A percentile compares a stretch with the other conserved stretches of the same genome.
phyloP scores from a whole-genome alignment of 2,113 vertebrate genomes.

The Xenopus borealis region DNA sequence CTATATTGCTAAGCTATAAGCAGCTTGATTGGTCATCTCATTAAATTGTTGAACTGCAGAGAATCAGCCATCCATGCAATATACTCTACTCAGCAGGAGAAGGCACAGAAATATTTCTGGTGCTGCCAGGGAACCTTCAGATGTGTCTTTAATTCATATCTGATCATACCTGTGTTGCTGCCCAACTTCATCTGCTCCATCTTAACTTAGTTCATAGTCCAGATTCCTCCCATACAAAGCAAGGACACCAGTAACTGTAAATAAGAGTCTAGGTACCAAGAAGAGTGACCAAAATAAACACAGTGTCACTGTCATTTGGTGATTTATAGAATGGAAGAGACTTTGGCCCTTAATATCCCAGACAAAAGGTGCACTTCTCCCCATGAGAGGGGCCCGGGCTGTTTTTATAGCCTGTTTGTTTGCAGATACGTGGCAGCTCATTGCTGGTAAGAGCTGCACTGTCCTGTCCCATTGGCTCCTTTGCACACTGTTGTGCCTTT shows the following conservation, averaged over 20 bases:
- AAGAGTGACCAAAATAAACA: background rate
- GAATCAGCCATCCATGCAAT: no score
- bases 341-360: background rate
- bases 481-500: background rate
- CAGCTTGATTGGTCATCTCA: no score
- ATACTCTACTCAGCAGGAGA: no score
- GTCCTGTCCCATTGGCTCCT: background rate
- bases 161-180: no score
- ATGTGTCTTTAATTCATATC: no score
- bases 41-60: no score
- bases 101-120: no score
- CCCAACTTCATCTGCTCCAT: no score
- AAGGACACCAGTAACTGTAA: background rate
- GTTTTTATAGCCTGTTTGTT: background rate
- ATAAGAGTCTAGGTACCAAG: background rate
- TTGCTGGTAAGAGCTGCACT: background rate
- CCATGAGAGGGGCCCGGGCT: background rate
- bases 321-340: constrained; percentile 3
- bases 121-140: no score
- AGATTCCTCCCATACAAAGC: background rate
- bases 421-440: background rate
- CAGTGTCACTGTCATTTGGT: background rate
- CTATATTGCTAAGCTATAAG: no score
- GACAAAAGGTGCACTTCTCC: constrained; percentile 15
- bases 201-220: no score